phyloP scores from a whole-genome alignment of 1,140 invertebrate species.

The Danaus melanippus region DNA sequence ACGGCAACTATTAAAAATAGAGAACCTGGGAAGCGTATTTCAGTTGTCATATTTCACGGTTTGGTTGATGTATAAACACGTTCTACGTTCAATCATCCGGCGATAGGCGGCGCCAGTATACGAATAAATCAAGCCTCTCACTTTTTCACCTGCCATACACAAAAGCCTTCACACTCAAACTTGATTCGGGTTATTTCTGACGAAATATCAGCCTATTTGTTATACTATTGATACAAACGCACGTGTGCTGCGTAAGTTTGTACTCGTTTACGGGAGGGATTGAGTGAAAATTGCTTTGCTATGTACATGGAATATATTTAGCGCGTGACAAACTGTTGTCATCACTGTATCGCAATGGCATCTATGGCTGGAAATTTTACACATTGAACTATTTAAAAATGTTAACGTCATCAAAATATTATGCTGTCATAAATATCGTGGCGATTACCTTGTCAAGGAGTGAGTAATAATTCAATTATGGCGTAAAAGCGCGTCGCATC shows the following conservation, averaged over 20 bases:
- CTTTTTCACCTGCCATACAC: slow-evolving; percentile 72
- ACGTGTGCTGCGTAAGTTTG: slow-evolving; percentile 63
- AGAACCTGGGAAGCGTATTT: slow-evolving; percentile 38
- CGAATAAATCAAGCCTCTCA: slow-evolving; percentile 69
- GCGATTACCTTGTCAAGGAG: slow-evolving; percentile 32
- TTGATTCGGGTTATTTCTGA: slow-evolving; percentile 71
- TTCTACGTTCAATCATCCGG: slow-evolving; percentile 62
- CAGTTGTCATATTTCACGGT: slow-evolving; percentile 62
- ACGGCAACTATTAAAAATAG: slow-evolving; percentile 36
- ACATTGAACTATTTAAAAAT: slow-evolving; percentile 1
- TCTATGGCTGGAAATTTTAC: too few relatives aligned
- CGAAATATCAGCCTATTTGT: slow-evolving; percentile 71
- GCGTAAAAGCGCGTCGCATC: slow-evolving; percentile 29
- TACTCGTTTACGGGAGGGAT: slow-evolving; percentile 65
- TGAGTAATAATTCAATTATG: slow-evolving; percentile 34
- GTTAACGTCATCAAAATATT: slow-evolving; percentile 8
- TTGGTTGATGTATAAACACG: slow-evolving; percentile 65
- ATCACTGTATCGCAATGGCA: too few relatives aligned
- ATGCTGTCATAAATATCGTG: slow-evolving; percentile 37
- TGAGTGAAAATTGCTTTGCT: slow-evolving; percentile 62
- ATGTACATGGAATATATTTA: slow-evolving; percentile 58
- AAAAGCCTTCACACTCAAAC: slow-evolving; percentile 69
- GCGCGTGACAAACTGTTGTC: too few relatives aligned
- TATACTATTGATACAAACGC: slow-evolving; percentile 69
- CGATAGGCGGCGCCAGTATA: slow-evolving; percentile 63